Evolutionary conservation across 2,797 vertebrate species (phyloP).

Genomic region (Manis pentadactyla): DNA sequence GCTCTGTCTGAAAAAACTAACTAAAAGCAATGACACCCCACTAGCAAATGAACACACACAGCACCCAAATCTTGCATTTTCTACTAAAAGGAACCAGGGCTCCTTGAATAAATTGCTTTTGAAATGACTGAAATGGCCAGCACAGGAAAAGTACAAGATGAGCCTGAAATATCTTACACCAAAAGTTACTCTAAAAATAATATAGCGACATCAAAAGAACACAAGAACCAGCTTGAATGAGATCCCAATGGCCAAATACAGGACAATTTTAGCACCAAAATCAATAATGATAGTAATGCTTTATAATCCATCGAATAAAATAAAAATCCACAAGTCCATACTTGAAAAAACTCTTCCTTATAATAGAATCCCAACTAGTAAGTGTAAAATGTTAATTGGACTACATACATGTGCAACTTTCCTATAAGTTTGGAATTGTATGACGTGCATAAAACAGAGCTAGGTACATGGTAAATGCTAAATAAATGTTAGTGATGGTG

Average conservation of each 20-base stretch:
- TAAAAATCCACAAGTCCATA: conserved; percentile 1
- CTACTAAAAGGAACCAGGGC: conserved; percentile 31
- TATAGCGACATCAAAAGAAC: background rate
- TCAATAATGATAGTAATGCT: background rate
- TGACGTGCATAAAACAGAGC: background rate
- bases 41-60: background rate
- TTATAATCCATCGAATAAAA: conserved; percentile 25
- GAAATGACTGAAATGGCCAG: background rate
- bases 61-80: background rate
- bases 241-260: background rate
- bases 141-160: conserved; percentile 32
- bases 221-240: background rate
- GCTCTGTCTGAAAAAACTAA: background rate
- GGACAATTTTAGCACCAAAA: background rate
- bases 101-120: conserved; percentile 14
- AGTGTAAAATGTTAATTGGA: background rate
- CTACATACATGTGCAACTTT: background rate
- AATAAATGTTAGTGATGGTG: background rate
- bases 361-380: background rate
- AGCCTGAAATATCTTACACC: background rate
- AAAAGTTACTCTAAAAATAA: background rate
- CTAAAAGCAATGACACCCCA: background rate
- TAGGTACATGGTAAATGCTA: background rate
- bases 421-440: background rate
- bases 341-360: background rate